These are phyloP conservation scores for Salvelinus alpinus DNA, from an alignment of 2,113 vertebrate genomes.

Conservation along the genomic window DNA sequence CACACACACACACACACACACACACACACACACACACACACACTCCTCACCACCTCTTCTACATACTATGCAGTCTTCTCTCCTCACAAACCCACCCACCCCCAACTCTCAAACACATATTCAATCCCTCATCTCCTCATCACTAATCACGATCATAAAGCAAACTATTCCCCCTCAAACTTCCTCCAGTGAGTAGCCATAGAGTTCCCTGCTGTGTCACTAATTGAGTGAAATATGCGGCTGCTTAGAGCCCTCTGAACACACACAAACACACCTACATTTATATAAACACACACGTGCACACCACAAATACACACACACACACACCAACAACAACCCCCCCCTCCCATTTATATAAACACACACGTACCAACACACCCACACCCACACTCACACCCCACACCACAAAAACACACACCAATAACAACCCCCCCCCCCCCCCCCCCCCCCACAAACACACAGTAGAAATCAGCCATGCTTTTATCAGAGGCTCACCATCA, in stretches of 20 bases:
- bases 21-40: no score
- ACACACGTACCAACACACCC: not conserved
- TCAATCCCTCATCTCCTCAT: not conserved
- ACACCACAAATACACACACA: not conserved
- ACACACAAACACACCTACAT: not conserved
- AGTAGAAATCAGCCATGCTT: constrained; percentile 25
- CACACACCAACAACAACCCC: not conserved
- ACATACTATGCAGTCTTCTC: not conserved
- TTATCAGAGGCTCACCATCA: constrained; percentile 48
- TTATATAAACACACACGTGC: not conserved
- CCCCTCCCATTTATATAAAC: not conserved
- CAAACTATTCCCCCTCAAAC: not conserved
- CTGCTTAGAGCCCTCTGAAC: not conserved
- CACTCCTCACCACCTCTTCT: no score
- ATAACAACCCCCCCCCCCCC: no score
- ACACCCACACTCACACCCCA: not conserved
- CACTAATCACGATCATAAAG: constrained; percentile 16
- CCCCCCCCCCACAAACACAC: not conserved
- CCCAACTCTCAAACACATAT: not conserved
- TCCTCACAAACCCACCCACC: not conserved
- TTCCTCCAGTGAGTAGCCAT: no score
- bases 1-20: no score
- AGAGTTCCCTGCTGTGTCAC: not conserved
- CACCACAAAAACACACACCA: not conserved
- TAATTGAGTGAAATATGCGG: constrained; percentile 21